Conservation (phyloP, 1,140 invertebrate genomes). For the Gryon sp. region DNA sequence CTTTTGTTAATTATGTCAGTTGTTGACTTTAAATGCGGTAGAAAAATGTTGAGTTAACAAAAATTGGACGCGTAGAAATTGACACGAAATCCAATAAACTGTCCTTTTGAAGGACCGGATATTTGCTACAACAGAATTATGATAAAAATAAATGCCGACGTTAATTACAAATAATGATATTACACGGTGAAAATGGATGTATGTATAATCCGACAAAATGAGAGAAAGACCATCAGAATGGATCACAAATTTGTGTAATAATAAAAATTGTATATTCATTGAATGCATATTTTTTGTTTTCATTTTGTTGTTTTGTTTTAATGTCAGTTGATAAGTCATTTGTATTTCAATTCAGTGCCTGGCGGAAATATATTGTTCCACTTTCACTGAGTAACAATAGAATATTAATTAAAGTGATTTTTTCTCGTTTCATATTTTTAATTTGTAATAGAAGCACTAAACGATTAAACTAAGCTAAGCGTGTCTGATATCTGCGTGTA, state of each 20-base stretch:
- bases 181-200: not conserved
- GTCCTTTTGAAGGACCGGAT: not conserved
- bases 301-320: too few relatives aligned
- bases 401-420: constrained; percentile 31
- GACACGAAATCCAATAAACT: not conserved
- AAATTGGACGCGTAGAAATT: not conserved
- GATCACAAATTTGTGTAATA: not conserved
- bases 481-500: too few relatives aligned
- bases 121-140: constrained; percentile 3
- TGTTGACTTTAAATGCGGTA: too few relatives aligned
- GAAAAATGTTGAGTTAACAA: too few relatives aligned
- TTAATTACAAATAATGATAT: constrained; percentile 15
- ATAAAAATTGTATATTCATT: constrained; percentile 7
- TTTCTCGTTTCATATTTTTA: not conserved
- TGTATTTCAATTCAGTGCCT: constrained; percentile 3
- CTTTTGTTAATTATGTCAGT: too few relatives aligned
- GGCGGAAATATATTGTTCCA: constrained; percentile 20
- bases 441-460: too few relatives aligned
- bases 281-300: constrained; percentile 6
- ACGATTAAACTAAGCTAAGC: too few relatives aligned
- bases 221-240: not conserved
- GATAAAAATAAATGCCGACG: not conserved
- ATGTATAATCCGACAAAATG: too few relatives aligned
- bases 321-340: constrained; percentile 10
- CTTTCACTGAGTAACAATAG: constrained; percentile 12